Evolutionary conservation across 2,888 invertebrate genomes (phyloP).

Genomic region (Folsomia manolachei): DNA sequence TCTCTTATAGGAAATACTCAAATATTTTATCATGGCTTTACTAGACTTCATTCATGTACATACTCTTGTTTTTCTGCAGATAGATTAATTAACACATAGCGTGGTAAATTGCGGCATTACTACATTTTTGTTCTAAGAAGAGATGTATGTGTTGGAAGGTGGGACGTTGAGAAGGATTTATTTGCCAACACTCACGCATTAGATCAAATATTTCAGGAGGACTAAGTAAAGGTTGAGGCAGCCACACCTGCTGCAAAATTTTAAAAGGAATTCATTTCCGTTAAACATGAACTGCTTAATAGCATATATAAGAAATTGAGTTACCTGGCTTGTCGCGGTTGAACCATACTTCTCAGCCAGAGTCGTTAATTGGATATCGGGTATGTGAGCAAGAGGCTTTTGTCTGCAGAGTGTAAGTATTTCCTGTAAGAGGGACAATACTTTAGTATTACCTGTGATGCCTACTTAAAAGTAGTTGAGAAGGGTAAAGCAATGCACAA

Average conservation of each 20-base stretch:
- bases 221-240: conserved; percentile 73
- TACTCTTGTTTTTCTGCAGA: too few species aligned
- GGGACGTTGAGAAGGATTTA: conserved; percentile 62
- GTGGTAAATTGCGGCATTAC: conserved; percentile 40
- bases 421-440: too few species aligned
- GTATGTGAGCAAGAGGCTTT: conserved; percentile 62
- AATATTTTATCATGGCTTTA: background rate
- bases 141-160: conserved; percentile 67
- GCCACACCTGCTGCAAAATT: conserved; percentile 57
- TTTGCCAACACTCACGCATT: conserved; percentile 69
- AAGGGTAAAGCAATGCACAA: too few species aligned
- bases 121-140: conserved; percentile 61
- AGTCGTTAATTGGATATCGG: conserved; percentile 64
- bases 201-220: conserved; percentile 72
- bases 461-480: too few species aligned
- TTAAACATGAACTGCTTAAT: background rate
- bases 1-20: background rate
- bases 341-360: conserved; percentile 60
- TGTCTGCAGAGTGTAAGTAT: conserved; percentile 63
- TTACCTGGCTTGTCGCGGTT: conserved; percentile 45
- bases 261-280: background rate
- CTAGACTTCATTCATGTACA: too few species aligned
- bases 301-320: background rate
- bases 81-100: conserved; percentile 26
- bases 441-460: too few species aligned